Conservation (phyloP, 1,140 invertebrate genomes). For the Pseudachorutes palmiensis region DNA sequence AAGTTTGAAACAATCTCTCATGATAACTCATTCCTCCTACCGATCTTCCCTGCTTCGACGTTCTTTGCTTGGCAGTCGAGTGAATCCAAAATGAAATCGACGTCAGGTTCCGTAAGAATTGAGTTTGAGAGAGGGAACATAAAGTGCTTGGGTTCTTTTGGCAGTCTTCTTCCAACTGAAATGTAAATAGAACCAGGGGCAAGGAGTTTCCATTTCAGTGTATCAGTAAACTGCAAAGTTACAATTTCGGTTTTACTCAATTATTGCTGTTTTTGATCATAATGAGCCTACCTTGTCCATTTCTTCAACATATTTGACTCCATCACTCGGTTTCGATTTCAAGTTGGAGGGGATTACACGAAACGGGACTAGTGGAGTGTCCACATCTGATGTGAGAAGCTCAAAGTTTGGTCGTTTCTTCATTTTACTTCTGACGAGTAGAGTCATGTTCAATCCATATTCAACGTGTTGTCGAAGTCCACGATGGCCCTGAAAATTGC, state of each 20-base stretch:
- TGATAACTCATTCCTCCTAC: too few relatives aligned
- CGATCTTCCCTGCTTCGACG: background rate
- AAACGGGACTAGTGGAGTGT: background rate
- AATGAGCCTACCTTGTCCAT: background rate
- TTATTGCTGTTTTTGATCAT: too few relatives aligned
- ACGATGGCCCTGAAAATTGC: background rate
- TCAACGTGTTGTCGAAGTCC: background rate
- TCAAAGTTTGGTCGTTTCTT: background rate
- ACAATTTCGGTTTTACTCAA: background rate
- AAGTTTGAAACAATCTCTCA: too few relatives aligned
- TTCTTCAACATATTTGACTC: background rate
- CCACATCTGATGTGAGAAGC: background rate
- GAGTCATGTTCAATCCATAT: background rate
- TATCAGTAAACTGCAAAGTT: background rate
- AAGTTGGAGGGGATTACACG: background rate
- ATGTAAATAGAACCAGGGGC: background rate
- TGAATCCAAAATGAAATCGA: background rate
- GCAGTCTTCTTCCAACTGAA: background rate
- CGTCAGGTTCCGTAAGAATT: background rate
- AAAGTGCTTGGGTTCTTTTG: background rate
- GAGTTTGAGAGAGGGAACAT: background rate
- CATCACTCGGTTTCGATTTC: background rate
- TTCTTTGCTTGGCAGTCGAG: background rate
- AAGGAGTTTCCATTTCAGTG: background rate
- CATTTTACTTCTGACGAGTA: background rate